Evolutionary conservation across 2,797 vertebrate species (phyloP).

Genomic region (Hemitrygon akajei): DNA sequence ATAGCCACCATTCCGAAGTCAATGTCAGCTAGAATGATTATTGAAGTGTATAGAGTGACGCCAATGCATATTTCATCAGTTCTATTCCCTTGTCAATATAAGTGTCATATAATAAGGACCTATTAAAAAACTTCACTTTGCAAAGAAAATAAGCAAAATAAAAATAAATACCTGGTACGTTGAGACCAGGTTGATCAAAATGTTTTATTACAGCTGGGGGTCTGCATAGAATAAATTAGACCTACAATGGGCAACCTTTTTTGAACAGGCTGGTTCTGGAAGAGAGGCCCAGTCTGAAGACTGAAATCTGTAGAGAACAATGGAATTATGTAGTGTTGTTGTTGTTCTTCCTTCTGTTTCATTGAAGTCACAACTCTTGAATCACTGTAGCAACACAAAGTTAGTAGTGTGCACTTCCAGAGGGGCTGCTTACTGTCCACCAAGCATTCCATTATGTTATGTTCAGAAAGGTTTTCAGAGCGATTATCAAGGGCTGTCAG

Average conservation of each 20-base stretch:
- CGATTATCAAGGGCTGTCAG: not conserved
- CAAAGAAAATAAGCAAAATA: not conserved
- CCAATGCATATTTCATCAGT: not conserved
- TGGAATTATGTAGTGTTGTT: too few relatives aligned
- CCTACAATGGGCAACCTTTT: not conserved
- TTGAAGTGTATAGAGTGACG: not conserved
- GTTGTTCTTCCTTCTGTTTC: not conserved
- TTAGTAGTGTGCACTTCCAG: too few relatives aligned
- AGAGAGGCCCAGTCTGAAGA: not conserved
- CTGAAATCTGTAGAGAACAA: not conserved
- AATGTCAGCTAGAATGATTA: not conserved
- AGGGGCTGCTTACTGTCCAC: too few relatives aligned
- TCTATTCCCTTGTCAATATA: not conserved
- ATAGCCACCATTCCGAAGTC: not conserved
- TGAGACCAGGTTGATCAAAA: too few relatives aligned
- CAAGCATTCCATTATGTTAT: not conserved
- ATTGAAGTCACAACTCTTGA: not conserved
- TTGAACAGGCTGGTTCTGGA: not conserved
- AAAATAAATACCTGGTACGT: not conserved
- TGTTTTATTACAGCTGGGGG: not conserved
- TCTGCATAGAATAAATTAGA: not conserved
- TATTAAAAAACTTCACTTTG: not conserved
- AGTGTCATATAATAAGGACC: too few relatives aligned
- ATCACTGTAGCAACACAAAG: not conserved
- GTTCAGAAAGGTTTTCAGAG: not conserved